Evolutionary conservation across 2,888 invertebrate genomes (phyloP).

Genomic region (Netelia inedita): DNA sequence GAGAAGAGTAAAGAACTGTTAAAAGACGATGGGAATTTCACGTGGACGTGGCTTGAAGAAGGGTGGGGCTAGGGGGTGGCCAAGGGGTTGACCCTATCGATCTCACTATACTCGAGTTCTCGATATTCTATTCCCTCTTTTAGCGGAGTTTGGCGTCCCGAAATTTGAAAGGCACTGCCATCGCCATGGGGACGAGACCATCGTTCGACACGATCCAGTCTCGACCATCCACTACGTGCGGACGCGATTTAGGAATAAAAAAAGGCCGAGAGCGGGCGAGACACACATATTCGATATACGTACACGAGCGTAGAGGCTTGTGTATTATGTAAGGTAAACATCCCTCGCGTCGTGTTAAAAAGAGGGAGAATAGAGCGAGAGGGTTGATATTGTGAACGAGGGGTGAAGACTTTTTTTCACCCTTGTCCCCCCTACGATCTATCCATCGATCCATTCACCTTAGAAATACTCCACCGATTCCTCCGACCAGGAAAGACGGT

Average conservation of each 20-base stretch:
- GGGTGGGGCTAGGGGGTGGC: conserved; percentile 10
- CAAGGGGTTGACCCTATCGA: conserved; percentile 46
- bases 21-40: conserved; percentile 9
- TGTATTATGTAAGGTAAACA: no score
- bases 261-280: neutral
- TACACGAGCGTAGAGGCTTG: no score
- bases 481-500: no score
- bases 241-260: conserved; percentile 2
- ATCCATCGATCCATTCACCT: no score
- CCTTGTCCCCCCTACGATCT: no score
- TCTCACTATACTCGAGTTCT: conserved; percentile 60
- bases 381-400: no score
- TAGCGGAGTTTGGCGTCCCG: conserved; percentile 78
- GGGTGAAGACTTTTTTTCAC: no score
- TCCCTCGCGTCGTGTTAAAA: no score
- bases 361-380: no score
- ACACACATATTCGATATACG: neutral
- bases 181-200: conserved; percentile 48
- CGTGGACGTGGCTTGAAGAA: conserved; percentile 13
- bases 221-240: conserved; percentile 29
- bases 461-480: no score
- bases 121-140: conserved; percentile 75
- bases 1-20: neutral
- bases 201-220: conserved; percentile 38
- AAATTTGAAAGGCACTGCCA: conserved; percentile 14